phyloP scores from a whole-genome alignment of 2,888 invertebrate genomes.

The Tiphia femorata region DNA sequence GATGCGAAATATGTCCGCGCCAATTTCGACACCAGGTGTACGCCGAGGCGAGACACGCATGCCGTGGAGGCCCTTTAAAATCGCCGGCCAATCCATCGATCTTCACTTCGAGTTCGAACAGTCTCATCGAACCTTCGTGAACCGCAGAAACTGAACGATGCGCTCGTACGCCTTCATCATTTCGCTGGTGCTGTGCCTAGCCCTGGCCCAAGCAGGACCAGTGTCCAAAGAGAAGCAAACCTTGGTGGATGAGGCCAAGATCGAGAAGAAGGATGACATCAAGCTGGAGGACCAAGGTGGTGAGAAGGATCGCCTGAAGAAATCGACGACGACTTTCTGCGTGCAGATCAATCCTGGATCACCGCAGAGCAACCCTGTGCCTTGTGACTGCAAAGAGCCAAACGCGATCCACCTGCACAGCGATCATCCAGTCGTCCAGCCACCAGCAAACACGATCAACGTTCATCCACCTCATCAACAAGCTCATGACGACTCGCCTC shows the following conservation, averaged over 20 bases:
- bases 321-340: conserved; percentile 70
- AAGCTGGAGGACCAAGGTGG: conserved; percentile 25
- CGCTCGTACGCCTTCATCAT: conserved; percentile 14
- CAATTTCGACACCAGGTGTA: too few relatives aligned
- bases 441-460: too few relatives aligned
- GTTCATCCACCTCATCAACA: too few relatives aligned
- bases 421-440: background rate
- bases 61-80: conserved; percentile 30
- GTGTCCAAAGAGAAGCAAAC: conserved; percentile 17
- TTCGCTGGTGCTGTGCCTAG: conserved; percentile 18
- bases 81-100: background rate
- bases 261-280: background rate
- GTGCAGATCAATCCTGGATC: conserved; percentile 67
- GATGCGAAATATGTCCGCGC: too few relatives aligned
- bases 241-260: conserved; percentile 8
- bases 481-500: too few relatives aligned
- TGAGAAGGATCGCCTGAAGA: conserved; percentile 55
- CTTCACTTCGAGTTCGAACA: conserved; percentile 24
- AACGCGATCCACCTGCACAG: background rate
- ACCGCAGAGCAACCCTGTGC: conserved; percentile 4
- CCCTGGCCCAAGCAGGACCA: conserved; percentile 29
- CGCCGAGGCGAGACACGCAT: background rate
- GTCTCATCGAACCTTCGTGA: too few relatives aligned
- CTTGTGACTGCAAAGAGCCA: conserved; percentile 14
- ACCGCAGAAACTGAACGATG: conserved; percentile 21